Evolutionary conservation across 2,797 vertebrate species (phyloP).

Genomic region (Pseudochaenichthys georgianus): DNA sequence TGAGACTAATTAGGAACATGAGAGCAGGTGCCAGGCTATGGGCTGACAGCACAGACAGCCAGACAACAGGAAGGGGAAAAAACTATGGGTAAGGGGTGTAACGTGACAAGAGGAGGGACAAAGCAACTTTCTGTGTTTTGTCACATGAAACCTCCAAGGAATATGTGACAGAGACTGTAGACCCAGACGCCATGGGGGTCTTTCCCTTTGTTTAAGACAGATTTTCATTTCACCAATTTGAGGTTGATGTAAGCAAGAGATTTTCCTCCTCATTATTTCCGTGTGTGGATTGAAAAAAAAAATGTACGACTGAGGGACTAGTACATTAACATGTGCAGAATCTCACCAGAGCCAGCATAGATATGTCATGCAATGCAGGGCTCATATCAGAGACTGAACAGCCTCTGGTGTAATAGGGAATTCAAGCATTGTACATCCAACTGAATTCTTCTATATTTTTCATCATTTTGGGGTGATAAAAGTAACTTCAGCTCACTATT

Average conservation of each 20-base stretch:
- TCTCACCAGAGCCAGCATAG: constrained; percentile 37
- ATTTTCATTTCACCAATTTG: constrained; percentile 84
- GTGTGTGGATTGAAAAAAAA: constrained; percentile 57
- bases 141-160: constrained; percentile 90
- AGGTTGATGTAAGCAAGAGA: constrained; percentile 81
- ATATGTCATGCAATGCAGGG: constrained; percentile 27
- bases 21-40: constrained; percentile 90
- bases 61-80: constrained; percentile 81
- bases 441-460: not conserved
- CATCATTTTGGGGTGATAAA: constrained; percentile 1
- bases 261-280: constrained; percentile 82
- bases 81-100: constrained; percentile 85
- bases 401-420: constrained; percentile 15
- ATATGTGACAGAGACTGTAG: constrained; percentile 86
- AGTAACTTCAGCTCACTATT: constrained; percentile 5
- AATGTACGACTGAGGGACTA: constrained; percentile 31
- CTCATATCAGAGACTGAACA: constrained; percentile 7
- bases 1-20: constrained; percentile 91
- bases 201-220: constrained; percentile 82
- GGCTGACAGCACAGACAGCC: constrained; percentile 88
- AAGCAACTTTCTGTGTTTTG: constrained; percentile 90
- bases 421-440: not conserved
- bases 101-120: constrained; percentile 88
- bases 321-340: constrained; percentile 39
- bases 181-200: constrained; percentile 83